Conservation (phyloP, 2,113 vertebrate genomes). For the Cariama cristata region DNA sequence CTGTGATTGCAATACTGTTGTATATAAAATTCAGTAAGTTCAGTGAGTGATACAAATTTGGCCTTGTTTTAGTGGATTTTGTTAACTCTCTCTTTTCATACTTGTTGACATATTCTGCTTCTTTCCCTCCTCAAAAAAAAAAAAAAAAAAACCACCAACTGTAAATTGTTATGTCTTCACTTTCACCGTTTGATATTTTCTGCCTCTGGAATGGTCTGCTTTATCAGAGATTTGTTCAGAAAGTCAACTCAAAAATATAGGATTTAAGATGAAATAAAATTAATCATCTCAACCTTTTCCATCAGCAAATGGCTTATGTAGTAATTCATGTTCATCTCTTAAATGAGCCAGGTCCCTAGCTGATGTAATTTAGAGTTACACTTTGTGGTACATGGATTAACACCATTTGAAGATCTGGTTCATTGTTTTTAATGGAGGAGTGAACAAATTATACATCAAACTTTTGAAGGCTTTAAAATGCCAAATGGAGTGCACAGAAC, state of each 20-base stretch:
- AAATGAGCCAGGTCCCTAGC: not conserved
- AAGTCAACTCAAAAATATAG: not conserved
- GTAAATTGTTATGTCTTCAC: not conserved
- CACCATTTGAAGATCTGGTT: not conserved
- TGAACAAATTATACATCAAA: not conserved
- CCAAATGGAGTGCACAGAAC: not conserved
- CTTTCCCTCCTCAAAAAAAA: not conserved
- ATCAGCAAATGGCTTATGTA: not conserved
- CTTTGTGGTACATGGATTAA: not conserved
- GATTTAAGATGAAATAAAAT: not conserved
- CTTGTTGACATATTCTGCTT: not conserved
- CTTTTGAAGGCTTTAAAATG: conserved; percentile 22
- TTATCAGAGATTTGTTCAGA: not conserved
- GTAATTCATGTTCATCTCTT: not conserved
- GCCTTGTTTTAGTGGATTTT: not conserved
- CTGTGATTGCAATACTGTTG: not conserved
- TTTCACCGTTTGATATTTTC: not conserved
- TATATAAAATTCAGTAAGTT: not conserved
- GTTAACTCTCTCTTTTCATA: not conserved
- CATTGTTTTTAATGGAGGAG: conserved; percentile 12
- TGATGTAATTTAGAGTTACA: not conserved
- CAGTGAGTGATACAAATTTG: not conserved
- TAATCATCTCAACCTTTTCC: not conserved
- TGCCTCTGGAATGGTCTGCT: not conserved
- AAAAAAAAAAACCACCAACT: too few relatives aligned